Evolutionary conservation across 2,113 vertebrate species (phyloP).

Genomic region (Pungitius pungitius): DNA sequence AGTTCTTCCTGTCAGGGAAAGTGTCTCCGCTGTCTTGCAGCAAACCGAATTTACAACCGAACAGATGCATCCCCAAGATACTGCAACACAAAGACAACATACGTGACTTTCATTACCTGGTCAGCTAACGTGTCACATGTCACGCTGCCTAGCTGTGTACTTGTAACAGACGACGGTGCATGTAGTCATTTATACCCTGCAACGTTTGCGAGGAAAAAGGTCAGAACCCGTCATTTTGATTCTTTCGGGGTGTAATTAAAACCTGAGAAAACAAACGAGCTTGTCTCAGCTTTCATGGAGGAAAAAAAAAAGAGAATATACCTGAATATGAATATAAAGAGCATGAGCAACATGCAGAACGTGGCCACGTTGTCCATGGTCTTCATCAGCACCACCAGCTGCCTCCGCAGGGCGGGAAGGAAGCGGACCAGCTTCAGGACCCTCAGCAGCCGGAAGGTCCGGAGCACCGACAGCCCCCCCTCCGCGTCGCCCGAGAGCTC

Average conservation of each 20-base stretch:
- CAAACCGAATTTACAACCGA: slow-evolving; percentile 93
- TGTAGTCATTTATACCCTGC: slow-evolving; percentile 10
- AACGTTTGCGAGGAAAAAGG: slow-evolving; percentile 3
- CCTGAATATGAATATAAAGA: slow-evolving; percentile 98
- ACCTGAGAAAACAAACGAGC: slow-evolving; percentile 11
- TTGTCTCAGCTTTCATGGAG: background rate
- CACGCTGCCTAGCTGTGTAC: slow-evolving; percentile 11
- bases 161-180: slow-evolving; percentile 14
- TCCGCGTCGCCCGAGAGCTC: slow-evolving; percentile 94
- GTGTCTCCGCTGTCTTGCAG: slow-evolving; percentile 93
- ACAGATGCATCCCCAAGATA: slow-evolving; percentile 98
- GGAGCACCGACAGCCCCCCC: slow-evolving; percentile 88
- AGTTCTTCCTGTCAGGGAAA: slow-evolving; percentile 95
- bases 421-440: slow-evolving; percentile 92
- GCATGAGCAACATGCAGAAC: slow-evolving; percentile 95
- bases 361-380: slow-evolving; percentile 97
- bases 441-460: slow-evolving; percentile 91
- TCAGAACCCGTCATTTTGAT: background rate
- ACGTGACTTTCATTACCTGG: slow-evolving; percentile 32
- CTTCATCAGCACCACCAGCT: slow-evolving; percentile 94
- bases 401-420: slow-evolving; percentile 90
- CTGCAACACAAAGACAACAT: slow-evolving; percentile 72
- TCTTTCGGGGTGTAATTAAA: slow-evolving; percentile 10
- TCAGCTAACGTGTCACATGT: slow-evolving; percentile 20
- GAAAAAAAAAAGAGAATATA: slow-evolving; percentile 44